Evolutionary conservation across 2,113 vertebrate species (phyloP).

Genomic region (Pterocles orientalis): DNA sequence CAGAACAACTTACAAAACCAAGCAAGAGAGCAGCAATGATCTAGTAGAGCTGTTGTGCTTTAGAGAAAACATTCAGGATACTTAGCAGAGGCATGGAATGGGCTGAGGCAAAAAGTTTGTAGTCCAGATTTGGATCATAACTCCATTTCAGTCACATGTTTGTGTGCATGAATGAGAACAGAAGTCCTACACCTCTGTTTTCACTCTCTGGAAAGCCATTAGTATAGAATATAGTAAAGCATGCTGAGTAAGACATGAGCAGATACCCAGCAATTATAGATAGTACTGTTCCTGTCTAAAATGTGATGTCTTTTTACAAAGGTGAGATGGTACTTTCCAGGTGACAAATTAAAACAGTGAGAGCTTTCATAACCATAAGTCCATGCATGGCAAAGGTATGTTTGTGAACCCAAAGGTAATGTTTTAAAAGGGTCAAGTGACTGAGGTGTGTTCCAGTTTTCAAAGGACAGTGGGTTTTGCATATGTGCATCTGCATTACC

Average conservation of each 20-base stretch:
- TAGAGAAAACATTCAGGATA: background rate
- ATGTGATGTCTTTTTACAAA: background rate
- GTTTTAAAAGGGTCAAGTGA: background rate
- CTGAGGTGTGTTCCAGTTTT: background rate
- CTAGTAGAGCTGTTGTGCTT: background rate
- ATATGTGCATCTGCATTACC: background rate
- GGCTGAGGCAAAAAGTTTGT: background rate
- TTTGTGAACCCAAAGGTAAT: background rate
- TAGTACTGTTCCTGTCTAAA: background rate
- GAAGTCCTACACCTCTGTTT: background rate
- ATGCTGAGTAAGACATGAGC: background rate
- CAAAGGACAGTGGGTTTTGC: background rate
- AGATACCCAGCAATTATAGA: background rate
- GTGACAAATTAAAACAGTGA: background rate
- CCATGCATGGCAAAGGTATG: background rate
- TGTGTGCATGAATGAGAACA: background rate
- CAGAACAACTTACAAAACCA: background rate
- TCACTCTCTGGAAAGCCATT: background rate
- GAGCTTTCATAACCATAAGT: background rate
- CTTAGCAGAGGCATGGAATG: background rate
- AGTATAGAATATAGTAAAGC: background rate
- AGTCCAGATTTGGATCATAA: background rate
- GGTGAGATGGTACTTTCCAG: background rate
- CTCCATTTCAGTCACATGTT: background rate
- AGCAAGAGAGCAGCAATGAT: background rate